phyloP scores from a whole-genome alignment of 2,113 vertebrate species.

The Xiphophorus hellerii region DNA sequence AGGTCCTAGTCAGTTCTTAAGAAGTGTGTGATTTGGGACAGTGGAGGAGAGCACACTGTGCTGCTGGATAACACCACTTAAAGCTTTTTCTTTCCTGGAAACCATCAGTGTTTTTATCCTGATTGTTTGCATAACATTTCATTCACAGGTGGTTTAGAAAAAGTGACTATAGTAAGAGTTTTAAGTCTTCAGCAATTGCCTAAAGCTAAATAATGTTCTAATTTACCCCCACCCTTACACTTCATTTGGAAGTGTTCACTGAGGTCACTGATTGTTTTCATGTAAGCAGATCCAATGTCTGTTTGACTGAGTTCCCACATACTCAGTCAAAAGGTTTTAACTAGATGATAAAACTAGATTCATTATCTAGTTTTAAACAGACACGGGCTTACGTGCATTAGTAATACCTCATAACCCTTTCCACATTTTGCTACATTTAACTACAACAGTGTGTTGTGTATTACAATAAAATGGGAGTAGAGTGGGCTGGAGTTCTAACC shows the following conservation, averaged over 20 bases:
- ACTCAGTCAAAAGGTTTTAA: background rate
- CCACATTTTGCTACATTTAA: no score
- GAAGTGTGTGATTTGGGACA: conserved; percentile 2
- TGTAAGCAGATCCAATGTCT: background rate
- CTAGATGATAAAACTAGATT: background rate
- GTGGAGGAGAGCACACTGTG: background rate
- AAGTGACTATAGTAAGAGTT: no score
- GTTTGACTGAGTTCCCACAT: background rate
- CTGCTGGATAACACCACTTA: background rate
- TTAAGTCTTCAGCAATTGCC: no score
- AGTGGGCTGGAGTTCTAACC: no score
- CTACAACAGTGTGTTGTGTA: no score
- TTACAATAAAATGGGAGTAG: no score
- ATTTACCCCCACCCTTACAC: background rate
- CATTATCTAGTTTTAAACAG: background rate
- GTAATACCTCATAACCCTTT: no score
- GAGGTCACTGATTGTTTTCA: background rate
- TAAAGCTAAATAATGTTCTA: background rate
- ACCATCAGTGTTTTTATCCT: background rate
- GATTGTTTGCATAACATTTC: background rate
- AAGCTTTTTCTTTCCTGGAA: conserved; percentile 3
- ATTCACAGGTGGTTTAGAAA: background rate
- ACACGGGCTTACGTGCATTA: no score
- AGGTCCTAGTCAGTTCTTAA: conserved; percentile 22
- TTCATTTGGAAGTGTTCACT: background rate